Conservation (phyloP, 2,888 invertebrate species). For the Hermaeophaga mercurialis region DNA sequence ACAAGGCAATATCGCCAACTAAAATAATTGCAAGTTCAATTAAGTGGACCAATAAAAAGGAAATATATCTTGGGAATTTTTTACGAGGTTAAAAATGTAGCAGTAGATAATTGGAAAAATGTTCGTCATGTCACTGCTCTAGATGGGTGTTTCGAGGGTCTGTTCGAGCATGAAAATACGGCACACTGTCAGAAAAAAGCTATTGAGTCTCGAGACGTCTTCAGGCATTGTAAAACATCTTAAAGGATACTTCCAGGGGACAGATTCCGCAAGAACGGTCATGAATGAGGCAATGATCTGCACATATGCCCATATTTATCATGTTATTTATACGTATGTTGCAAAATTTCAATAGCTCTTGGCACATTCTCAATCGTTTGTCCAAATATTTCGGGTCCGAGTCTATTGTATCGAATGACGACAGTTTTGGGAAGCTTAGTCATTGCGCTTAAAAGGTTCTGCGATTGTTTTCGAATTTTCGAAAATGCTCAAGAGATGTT, state of each 20-base stretch:
- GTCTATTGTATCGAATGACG: conserved; percentile 23
- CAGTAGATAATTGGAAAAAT: too few species aligned
- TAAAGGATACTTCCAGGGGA: conserved; percentile 36
- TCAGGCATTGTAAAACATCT: conserved; percentile 37
- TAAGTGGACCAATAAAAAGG: too few species aligned
- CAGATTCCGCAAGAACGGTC: conserved; percentile 39
- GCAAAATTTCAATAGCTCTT: conserved; percentile 33
- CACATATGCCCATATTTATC: conserved; percentile 41
- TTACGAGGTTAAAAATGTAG: too few species aligned
- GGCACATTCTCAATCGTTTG: conserved; percentile 36
- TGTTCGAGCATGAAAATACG: conserved; percentile 35
- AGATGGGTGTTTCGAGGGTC: conserved; percentile 25
- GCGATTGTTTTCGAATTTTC: neutral
- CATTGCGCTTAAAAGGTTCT: conserved; percentile 19
- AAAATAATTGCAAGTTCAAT: too few species aligned
- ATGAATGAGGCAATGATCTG: conserved; percentile 36
- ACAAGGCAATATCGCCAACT: too few species aligned
- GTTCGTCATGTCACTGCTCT: neutral
- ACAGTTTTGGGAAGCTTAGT: conserved; percentile 21
- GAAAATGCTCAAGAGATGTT: neutral
- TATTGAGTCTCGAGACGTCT: conserved; percentile 34
- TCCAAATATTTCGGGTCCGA: conserved; percentile 40
- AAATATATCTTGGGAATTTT: too few species aligned
- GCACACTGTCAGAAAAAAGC: conserved; percentile 27
- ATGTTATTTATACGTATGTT: conserved; percentile 37